phyloP scores from a whole-genome alignment of 2,888 invertebrate species.

The Drosophila rubida region DNA sequence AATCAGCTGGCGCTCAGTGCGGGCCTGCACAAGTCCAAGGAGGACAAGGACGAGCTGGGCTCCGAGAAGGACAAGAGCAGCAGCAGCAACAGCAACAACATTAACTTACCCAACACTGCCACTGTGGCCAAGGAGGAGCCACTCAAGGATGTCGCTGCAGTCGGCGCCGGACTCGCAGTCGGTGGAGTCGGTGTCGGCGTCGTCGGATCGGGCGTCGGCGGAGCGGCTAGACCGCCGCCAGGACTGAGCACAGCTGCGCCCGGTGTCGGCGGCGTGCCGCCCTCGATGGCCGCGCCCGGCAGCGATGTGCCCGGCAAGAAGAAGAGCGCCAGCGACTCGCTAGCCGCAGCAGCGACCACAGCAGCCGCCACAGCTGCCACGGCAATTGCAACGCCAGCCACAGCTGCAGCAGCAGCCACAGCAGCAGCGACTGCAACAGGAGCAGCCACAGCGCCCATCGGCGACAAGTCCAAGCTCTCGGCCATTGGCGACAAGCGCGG shows the following conservation, averaged over 20 bases:
- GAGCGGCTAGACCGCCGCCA: constrained; percentile 59
- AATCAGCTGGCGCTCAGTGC: constrained; percentile 89
- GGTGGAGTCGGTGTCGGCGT: not conserved
- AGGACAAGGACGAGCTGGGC: constrained; percentile 55
- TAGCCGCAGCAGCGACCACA: constrained; percentile 1
- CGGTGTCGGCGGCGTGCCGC: constrained; percentile 2
- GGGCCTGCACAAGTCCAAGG: constrained; percentile 85
- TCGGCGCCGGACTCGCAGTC: not conserved
- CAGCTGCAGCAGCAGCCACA: constrained; percentile 23
- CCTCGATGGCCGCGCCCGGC: constrained; percentile 36
- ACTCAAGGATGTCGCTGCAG: constrained; percentile 42
- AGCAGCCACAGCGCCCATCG: constrained; percentile 38
- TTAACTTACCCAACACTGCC: constrained; percentile 60
- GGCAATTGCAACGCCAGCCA: constrained; percentile 33
- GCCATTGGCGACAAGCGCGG: constrained; percentile 66
- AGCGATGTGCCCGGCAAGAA: constrained; percentile 54
- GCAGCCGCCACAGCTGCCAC: constrained; percentile 13
- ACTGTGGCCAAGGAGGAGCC: constrained; percentile 66
- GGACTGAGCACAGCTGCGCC: constrained; percentile 53
- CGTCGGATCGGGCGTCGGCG: not conserved
- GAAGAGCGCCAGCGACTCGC: constrained; percentile 36
- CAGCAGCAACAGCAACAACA: constrained; percentile 40
- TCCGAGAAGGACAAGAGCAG: constrained; percentile 71
- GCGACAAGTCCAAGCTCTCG: constrained; percentile 64
- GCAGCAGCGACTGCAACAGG: constrained; percentile 14